phyloP scores from a whole-genome alignment of 2,888 invertebrate genomes.

The Ormyrus labotus region DNA sequence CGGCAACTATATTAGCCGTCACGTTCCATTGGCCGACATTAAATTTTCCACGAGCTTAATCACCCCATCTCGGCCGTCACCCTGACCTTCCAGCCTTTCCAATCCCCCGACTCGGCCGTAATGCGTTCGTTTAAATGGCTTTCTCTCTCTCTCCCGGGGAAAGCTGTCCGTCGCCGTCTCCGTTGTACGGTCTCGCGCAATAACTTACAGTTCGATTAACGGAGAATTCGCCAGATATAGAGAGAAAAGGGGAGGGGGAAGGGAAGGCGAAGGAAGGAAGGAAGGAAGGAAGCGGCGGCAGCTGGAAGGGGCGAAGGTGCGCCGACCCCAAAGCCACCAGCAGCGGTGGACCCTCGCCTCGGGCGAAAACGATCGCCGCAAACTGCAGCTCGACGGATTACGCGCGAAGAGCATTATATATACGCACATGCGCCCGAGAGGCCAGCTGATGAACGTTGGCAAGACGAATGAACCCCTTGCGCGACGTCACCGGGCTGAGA shows the following conservation, averaged over 20 bases:
- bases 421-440: neutral
- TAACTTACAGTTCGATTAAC: slow-evolving; percentile 42
- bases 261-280: neutral
- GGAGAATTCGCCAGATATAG: slow-evolving; percentile 25
- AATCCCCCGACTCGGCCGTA: neutral
- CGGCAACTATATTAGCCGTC: neutral
- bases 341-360: slow-evolving; percentile 22
- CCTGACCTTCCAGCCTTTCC: neutral
- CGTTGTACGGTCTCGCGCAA: neutral
- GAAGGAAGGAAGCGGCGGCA: slow-evolving; percentile 9
- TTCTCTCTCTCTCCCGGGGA: slow-evolving; percentile 13
- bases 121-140: slow-evolving; percentile 11
- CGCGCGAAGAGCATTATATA: neutral
- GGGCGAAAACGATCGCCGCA: slow-evolving; percentile 35
- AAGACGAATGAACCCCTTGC: slow-evolving; percentile 27
- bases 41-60: slow-evolving; percentile 17
- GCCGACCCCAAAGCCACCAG: slow-evolving; percentile 45
- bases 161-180: neutral
- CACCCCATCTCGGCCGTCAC: neutral
- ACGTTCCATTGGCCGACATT: slow-evolving; percentile 22
- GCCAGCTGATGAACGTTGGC: slow-evolving; percentile 17
- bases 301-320: slow-evolving; percentile 12
- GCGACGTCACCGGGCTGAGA: neutral
- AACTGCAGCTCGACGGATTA: slow-evolving; percentile 9
- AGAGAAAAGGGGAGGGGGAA: neutral